Base-by-base conservation (phyloP, 2,797 vertebrate species). In the Sternotherus odoratus region DNA sequence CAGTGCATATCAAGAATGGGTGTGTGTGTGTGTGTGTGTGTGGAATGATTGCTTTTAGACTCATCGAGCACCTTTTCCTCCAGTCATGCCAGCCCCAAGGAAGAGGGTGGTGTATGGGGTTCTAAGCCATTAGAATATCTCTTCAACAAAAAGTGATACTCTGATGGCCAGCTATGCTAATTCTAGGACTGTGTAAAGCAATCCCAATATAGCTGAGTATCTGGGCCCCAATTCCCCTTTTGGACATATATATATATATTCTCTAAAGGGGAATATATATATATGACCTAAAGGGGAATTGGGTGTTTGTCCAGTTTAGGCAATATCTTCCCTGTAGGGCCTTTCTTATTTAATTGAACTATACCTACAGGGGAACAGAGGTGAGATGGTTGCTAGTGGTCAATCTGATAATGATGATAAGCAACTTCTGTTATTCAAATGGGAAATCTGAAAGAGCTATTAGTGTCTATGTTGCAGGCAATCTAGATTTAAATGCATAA, bases 1-100 rank as follows among this genome's bases (percentile, higher is more conserved):
- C 5, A 46, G 28, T 46, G 63, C 9, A 28, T 0, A 0, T 43
- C 66, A 83, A 39, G 57, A 88, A 90, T 0, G 12, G 2, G 10
- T 2, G 51, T 6, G 46, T 6, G 46, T 46, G 46, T 8, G 7
- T 8, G 46, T 48, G 46, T 8, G 7, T 8, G 46, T 48, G 30
- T 79, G 48, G 17, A 81, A 57, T 85, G 87, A 63, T 1, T 24
- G 17, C 23, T 81, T 81, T 81, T 43, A 88, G 78, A 88, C 50
- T 2, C 48, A 50, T 13, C 0, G 12, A 77, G 6, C 2, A 54
- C 4, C 74, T 87, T 88, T 63, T 77, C 48, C 80, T 53, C 49
- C 15, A 86, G 54, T 78, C 77, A 30, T 50, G 87, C 17, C 83
- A 26, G 21, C 8, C 72, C 77, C 1, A 60, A 4, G 54, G 15